phyloP scores from a whole-genome alignment of 2,888 invertebrate genomes.

The Tinea semifulvella region DNA sequence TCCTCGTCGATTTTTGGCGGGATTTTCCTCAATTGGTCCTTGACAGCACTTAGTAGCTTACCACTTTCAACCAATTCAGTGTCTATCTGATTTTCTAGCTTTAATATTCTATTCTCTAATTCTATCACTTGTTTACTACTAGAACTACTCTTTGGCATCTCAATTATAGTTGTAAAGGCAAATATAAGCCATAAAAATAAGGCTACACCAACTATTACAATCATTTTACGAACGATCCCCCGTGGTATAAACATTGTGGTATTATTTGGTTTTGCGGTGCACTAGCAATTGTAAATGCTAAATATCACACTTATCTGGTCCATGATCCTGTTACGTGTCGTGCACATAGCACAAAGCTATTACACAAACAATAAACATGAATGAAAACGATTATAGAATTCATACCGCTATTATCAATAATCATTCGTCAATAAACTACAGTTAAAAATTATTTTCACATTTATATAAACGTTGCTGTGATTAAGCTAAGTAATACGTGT shows the following conservation, averaged over 20 bases:
- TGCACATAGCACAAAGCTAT: neutral
- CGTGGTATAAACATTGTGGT: conserved; percentile 9
- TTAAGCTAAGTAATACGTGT: neutral
- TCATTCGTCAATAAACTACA: no score
- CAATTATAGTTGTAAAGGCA: conserved; percentile 35
- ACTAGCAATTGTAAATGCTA: neutral
- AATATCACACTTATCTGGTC: neutral
- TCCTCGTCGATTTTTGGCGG: neutral
- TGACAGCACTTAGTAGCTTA: conserved; percentile 33
- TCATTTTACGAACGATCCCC: conserved; percentile 26
- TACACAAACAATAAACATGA: conserved; percentile 4
- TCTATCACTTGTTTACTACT: conserved; percentile 24
- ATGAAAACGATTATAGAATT: conserved; percentile 1
- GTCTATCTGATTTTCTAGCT: conserved; percentile 33
- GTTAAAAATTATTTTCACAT: no score
- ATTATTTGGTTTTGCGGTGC: no score
- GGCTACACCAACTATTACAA: conserved; percentile 28
- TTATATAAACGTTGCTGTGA: neutral
- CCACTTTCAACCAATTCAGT: conserved; percentile 37
- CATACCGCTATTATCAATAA: neutral
- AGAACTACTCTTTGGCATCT: conserved; percentile 26
- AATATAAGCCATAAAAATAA: conserved; percentile 39
- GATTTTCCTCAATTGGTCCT: conserved; percentile 28
- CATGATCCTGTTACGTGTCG: neutral
- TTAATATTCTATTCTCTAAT: conserved; percentile 34